Evolutionary conservation across 23 tunicate species (phyloP), one percentile per base, ranked within the genome.

Genomic region (Halocynthia roretzi): DNA sequence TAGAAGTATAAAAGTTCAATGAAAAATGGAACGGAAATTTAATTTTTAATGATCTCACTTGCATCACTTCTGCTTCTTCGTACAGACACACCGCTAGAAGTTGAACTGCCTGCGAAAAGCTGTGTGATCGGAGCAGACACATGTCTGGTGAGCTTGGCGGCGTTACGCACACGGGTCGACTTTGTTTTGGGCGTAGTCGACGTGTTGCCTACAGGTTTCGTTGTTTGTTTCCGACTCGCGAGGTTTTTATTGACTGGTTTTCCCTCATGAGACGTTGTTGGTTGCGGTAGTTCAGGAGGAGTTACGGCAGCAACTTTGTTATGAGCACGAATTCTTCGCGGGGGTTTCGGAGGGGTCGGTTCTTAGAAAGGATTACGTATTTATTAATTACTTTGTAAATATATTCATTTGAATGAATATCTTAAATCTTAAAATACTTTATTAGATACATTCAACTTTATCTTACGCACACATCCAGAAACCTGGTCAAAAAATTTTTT

Each of bases 21-120:
- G 7, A 63, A 63, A 7, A 19, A 7, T 63, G 68, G 22, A 31
- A 31, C 22, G 8, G 10, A 44, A 19, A 63, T 63, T 63, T 8
- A 63, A 19, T 63, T 56, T 10, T 56, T 56, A 12, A 56, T 56
- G 10, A 56, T 56, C 68, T 9, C 19, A 73, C 78, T 23, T 73
- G 78, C 78, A 73, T 73, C 78, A 73, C 78, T 73, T 73, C 56
- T 74, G 78, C 78, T 74, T 74, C 78, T 74, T 74, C 56, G 17
- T 12, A 74, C 78, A 20, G 78, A 74, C 31, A 65, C 19, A 10
- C 40, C 21, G 2, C 64, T 14, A 8, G 65, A 14, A 9, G 18
- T 52, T 5, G 11, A 53, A 14, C 31, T 48, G 2, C 78, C 78
- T 49, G 55, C 64, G 12, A 20, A 40, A 67, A 67, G 2, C 56